These are phyloP conservation scores for Pseudorhiza aurosa DNA, from an alignment of 30 jellyfish, hydroid and myxozoan species.

Conservation along the genomic window DNA sequence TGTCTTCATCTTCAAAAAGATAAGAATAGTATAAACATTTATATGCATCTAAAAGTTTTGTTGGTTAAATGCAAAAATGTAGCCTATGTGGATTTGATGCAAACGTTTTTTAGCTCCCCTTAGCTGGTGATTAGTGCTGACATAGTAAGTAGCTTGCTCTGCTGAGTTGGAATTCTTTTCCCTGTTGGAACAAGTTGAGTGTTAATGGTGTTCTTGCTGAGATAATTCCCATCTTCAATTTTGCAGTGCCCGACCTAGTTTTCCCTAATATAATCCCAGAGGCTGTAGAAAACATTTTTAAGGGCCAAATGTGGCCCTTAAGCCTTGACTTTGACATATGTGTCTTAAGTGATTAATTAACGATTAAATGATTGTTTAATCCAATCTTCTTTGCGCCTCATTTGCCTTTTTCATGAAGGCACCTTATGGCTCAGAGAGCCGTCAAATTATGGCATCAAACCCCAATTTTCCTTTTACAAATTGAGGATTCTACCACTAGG, in stretches of 20 bases:
- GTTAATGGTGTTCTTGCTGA: slow-evolving; percentile 16
- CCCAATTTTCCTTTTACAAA: too few species aligned
- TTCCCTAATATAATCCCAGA: too few species aligned
- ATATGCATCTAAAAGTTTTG: background rate
- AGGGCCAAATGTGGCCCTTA: too few species aligned
- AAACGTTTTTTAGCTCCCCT: background rate
- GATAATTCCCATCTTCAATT: background rate
- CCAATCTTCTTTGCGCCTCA: too few species aligned
- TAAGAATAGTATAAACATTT: too few species aligned
- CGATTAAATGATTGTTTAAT: too few species aligned
- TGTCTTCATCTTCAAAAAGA: too few species aligned
- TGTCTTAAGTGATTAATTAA: too few species aligned
- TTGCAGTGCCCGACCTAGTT: background rate
- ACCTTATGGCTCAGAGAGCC: slow-evolving; percentile 92
- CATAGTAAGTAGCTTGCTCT: slow-evolving; percentile 20
- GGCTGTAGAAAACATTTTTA: too few species aligned
- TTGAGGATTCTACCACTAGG: too few species aligned
- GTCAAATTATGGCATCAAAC: too few species aligned
- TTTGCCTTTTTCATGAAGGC: slow-evolving; percentile 61
- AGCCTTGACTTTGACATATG: too few species aligned
- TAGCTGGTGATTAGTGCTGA: slow-evolving; percentile 7
- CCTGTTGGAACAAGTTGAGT: slow-evolving; percentile 34
- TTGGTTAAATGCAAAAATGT: slow-evolving; percentile 1
- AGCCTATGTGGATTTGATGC: slow-evolving; percentile 8
- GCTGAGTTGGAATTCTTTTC: slow-evolving; percentile 28